These are phyloP conservation scores for Ahaetulla prasina DNA, from an alignment of 2,113 vertebrate genomes.

Conservation along the genomic window DNA sequence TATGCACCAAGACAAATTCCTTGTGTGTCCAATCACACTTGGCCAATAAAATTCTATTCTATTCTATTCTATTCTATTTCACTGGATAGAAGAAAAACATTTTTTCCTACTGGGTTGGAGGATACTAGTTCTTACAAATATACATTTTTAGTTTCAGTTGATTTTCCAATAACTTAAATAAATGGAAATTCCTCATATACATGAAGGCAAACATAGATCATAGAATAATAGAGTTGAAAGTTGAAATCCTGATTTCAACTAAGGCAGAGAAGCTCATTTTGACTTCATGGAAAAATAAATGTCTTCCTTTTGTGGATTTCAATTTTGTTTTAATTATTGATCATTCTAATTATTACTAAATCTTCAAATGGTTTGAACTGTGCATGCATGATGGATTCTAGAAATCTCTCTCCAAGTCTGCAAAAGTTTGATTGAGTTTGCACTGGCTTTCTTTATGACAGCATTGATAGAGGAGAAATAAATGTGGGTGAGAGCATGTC, in stretches of 20 bases:
- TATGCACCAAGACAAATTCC: too few relatives aligned
- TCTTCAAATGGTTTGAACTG: conserved; percentile 48
- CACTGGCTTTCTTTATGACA: conserved; percentile 8
- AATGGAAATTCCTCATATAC: conserved; percentile 49
- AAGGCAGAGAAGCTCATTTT: conserved; percentile 37
- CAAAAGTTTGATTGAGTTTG: conserved; percentile 38
- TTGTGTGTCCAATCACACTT: too few relatives aligned
- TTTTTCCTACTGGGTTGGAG: not conserved
- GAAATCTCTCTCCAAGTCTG: conserved; percentile 2
- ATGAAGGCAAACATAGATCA: conserved; percentile 46
- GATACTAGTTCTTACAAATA: not conserved
- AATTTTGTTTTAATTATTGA: conserved; percentile 31
- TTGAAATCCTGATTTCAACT: conserved; percentile 46
- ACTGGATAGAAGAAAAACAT: not conserved
- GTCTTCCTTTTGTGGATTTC: conserved; percentile 39
- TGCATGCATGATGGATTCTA: conserved; percentile 35
- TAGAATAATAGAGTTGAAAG: not conserved
- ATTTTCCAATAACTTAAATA: conserved; percentile 65
- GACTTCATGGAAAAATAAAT: conserved; percentile 68
- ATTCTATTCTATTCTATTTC: too few relatives aligned
- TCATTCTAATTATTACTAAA: conserved; percentile 57
- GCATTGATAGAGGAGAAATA: not conserved
- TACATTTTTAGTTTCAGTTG: conserved; percentile 44
- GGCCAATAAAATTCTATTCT: too few relatives aligned
- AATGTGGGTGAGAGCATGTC: not conserved